Conservation (phyloP, 2,113 vertebrate species). For the Oncorhynchus masou region DNA sequence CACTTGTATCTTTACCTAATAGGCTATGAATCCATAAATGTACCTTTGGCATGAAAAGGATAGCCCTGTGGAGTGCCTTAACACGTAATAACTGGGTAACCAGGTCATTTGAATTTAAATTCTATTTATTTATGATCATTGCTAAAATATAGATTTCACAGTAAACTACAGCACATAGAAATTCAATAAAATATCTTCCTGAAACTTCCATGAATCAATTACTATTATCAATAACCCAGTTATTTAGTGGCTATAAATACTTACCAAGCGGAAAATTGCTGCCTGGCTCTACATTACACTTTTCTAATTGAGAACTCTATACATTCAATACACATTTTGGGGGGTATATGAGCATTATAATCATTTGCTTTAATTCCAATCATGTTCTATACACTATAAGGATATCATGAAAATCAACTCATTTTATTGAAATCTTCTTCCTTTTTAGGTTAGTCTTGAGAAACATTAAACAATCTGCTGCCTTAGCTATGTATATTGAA, state of each 20-base stretch:
- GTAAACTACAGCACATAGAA: background rate
- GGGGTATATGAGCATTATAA: no score
- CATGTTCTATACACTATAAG: background rate
- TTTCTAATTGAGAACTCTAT: no score
- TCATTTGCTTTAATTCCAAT: no score
- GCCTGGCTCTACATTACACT: no score
- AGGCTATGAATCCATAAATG: background rate
- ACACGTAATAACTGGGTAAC: background rate
- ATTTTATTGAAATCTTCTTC: background rate
- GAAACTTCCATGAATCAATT: no score
- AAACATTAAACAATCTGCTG: constrained; percentile 36
- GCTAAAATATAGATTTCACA: background rate
- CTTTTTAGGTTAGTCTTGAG: background rate
- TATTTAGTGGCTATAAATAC: no score
- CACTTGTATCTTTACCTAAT: background rate
- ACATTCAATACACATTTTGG: no score
- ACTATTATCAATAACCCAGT: no score
- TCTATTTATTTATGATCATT: background rate
- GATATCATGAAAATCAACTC: background rate
- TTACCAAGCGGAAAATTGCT: no score
- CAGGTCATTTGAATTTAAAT: background rate
- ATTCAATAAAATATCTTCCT: background rate
- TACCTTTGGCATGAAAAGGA: constrained; percentile 2
- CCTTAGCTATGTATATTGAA: constrained; percentile 34
- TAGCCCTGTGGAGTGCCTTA: background rate